Base-by-base conservation (phyloP, 2,888 invertebrate genomes). In the Lycia hirtaria region DNA sequence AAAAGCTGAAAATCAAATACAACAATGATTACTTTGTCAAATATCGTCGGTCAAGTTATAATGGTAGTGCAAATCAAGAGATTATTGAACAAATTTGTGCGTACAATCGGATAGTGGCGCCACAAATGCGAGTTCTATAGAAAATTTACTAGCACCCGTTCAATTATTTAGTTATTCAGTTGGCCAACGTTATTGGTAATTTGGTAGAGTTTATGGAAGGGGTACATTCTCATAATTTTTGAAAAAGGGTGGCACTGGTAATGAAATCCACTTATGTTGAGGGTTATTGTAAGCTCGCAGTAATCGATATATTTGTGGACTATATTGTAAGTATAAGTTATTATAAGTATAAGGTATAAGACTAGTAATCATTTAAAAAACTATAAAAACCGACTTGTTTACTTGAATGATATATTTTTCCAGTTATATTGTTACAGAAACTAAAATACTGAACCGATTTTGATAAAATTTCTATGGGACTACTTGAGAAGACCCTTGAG, bases 291-390 rank as follows among this genome's bases (percentile, higher is more conserved):
- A 40, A 60, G 56, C 69, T 67, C 57, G 62, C 69, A 80, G 87
- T 80, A 87, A 87, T 85, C 80, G 87, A 87, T 87, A 87, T 81
- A 78, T 78, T 79, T 75, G 56, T 43, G 40, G 30, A 52, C 33
- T 28, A 33, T 20, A 48, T 52, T 52, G 40, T 38, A 12, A 12
- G 74, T 74, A 77, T 62, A 56, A 64, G 20, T 68, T 15, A 41
- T 26, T 3, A 41, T 10, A 17, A 5, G 15, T 7, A 26, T 17
- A 4, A 14, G 24, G 9, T 20, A 20, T n/a, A 10, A 19, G 15
- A 4, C n/a, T n/a, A n/a, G 10, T 30, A n/a, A 9, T n/a, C n/a
- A n/a, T n/a, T n/a, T n/a, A n/a, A n/a, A 19, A 20, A 20, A n/a
- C 20, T 20, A 35, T 9, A 2, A 14, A 17, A 10, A 17, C 17